These are phyloP conservation scores for Bos taurus DNA, from an alignment of 2,113 vertebrate species.

Conservation along the genomic window DNA sequence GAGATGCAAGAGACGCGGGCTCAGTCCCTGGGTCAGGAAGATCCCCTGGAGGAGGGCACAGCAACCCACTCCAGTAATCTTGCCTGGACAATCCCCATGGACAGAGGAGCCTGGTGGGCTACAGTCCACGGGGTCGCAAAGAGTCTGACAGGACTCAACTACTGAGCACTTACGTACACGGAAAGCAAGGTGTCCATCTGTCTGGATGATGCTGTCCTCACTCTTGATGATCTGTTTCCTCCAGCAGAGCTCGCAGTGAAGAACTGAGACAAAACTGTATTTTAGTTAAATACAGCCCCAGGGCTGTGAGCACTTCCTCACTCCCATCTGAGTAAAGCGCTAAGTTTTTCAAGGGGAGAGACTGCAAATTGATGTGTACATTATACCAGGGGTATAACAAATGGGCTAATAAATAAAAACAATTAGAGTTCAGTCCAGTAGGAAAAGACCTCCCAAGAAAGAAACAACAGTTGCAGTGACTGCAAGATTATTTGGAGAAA, in stretches of 20 bases:
- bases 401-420: slow-evolving; percentile 42
- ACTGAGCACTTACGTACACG: neutral
- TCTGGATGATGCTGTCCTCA: neutral
- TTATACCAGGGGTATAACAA: neutral
- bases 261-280: neutral
- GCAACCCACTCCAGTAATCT: neutral
- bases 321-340: neutral
- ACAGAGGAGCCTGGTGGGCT: neutral
- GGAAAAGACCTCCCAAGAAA: neutral
- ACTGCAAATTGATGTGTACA: neutral
- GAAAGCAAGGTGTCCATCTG: neutral
- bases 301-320: neutral
- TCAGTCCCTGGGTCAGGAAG: neutral
- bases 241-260: neutral
- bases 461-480: neutral
- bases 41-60: neutral
- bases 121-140: neutral
- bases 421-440: neutral
- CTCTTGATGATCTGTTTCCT: neutral
- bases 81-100: neutral
- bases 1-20: neutral
- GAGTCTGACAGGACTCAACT: neutral
- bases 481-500: neutral
- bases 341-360: neutral
- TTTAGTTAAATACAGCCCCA: neutral